Base-by-base conservation (phyloP, 2,888 invertebrate species). In the Brachyopa scutellaris region DNA sequence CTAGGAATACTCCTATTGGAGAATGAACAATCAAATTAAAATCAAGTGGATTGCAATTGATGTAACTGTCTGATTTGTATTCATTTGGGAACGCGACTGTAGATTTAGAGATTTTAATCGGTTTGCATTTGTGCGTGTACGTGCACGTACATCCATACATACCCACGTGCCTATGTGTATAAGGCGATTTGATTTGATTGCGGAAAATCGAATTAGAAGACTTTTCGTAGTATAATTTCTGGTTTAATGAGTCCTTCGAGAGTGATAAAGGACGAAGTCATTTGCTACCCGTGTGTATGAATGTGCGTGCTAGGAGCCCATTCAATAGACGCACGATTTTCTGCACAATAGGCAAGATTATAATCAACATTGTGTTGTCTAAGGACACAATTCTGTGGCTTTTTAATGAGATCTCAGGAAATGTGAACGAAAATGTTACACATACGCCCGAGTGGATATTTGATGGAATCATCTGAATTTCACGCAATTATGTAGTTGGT, bases 1-100 rank as follows among this genome's bases (percentile, higher is more conserved):
- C n/a, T n/a, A n/a, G n/a, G n/a, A n/a, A n/a, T n/a, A n/a, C n/a
- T n/a, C n/a, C n/a, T n/a, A n/a, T n/a, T 67, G 49, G 33, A 45
- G 64, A 55, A 73, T 74, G 80, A 84, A 70, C 84, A 84, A 85
- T 85, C 85, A 85, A 85, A 84, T 85, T 83, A 85, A 85, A 84
- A 70, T 76, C 84, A 79, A 85, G 73, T 79, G 76, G 66, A 76
- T 84, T 76, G 69, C 84, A 84, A 85, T 84, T 67, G 84, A 70
- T 72, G 78, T 78, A 49, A 70, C 57, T 59, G 45, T 31, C 57
- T 76, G 69, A 76, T 64, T 76, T 82, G 70, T 64, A 82, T 82
- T 70, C 76, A 76, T 70, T 74, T 36, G 62, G 49, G 57, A 55
- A 51, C 40, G 74, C 40, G 21, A n/a, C n/a, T 40, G 53, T 45